Conservation (phyloP, 2,113 vertebrate species). For the Jacana jacana region DNA sequence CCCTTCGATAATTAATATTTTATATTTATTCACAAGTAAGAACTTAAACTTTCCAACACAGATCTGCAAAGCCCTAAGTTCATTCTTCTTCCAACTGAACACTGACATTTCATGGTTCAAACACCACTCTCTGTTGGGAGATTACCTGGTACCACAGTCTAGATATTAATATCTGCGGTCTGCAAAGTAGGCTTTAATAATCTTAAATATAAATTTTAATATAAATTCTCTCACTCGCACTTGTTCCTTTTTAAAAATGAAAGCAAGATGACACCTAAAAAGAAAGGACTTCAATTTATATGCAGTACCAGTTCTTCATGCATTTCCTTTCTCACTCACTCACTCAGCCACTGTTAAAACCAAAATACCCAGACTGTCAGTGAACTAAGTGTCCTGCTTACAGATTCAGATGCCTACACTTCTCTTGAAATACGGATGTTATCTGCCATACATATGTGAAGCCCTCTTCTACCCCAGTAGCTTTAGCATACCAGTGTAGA, state of each 20-base stretch:
- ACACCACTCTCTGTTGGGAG: constrained; percentile 32
- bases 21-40: constrained; percentile 44
- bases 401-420: not conserved
- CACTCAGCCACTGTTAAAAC: not conserved
- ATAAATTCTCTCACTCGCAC: not conserved
- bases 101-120: constrained; percentile 56
- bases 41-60: constrained; percentile 32
- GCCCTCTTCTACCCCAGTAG: not conserved
- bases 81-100: not conserved
- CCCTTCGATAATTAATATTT: constrained; percentile 49
- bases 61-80: constrained; percentile 19
- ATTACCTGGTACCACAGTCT: not conserved
- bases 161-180: constrained; percentile 26
- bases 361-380: not conserved
- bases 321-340: not conserved
- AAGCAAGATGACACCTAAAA: not conserved
- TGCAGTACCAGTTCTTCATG: not conserved
- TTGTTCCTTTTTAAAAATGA: constrained; percentile 8
- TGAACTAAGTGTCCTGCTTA: not conserved
- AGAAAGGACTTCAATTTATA: not conserved
- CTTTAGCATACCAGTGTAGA: not conserved
- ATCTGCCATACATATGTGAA: not conserved
- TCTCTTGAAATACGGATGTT: not conserved
- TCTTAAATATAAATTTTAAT: constrained; percentile 46
- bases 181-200: constrained; percentile 26